Conservation (phyloP, 2,113 vertebrate genomes). For the Fregata magnificens region DNA sequence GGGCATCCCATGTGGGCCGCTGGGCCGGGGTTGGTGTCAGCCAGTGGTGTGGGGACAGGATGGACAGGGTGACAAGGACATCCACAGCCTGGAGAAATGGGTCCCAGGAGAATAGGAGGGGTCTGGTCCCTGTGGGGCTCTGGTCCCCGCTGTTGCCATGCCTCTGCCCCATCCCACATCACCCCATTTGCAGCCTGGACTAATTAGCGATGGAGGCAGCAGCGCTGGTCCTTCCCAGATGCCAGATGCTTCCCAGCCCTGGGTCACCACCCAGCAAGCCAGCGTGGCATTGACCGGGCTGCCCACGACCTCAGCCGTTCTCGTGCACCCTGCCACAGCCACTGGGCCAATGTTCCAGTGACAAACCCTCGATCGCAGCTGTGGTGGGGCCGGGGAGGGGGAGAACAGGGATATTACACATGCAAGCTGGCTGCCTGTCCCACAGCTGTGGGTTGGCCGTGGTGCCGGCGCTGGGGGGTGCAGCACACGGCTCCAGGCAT, state of each 20-base stretch:
- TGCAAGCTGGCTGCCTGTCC: no score
- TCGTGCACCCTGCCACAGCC: neutral
- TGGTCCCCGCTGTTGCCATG: fast-evolving
- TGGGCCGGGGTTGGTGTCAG: neutral
- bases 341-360: fast-evolving
- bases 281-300: fast-evolving
- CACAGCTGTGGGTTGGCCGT: fast-evolving
- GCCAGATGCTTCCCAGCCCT: fast-evolving
- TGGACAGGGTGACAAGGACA: fast-evolving
- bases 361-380: neutral
- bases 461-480: fast-evolving
- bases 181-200: neutral
- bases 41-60: neutral
- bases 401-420: neutral
- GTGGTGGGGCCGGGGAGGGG: fast-evolving
- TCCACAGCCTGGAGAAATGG: neutral
- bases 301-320: fast-evolving
- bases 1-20: neutral
- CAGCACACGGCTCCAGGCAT: neutral
- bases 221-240: neutral
- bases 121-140: neutral
- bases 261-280: neutral
- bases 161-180: neutral
- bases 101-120: neutral
- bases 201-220: neutral